Conservation (phyloP, 2,888 invertebrate species). For the Acleris cristana region DNA sequence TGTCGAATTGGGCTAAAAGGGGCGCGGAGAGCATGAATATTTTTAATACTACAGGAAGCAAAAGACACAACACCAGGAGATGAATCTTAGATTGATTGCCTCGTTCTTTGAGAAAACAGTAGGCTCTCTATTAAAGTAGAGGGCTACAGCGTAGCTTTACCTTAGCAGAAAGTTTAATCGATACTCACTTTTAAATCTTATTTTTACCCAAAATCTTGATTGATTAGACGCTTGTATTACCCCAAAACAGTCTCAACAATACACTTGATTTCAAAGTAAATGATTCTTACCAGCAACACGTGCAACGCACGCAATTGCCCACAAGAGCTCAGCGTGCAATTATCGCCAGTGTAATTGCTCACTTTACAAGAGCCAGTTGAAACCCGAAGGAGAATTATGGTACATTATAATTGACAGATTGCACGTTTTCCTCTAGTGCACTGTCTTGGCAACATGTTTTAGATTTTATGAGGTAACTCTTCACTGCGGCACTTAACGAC, state of each 20-base stretch:
- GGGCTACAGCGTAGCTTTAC: no score
- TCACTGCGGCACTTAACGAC: conserved; percentile 18
- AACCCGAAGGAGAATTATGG: conserved; percentile 27
- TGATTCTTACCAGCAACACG: not conserved
- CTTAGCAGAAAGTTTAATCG: no score
- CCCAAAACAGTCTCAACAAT: not conserved
- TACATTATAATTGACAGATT: conserved; percentile 32
- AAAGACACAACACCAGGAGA: no score
- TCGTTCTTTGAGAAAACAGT: no score
- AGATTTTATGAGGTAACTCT: conserved; percentile 32
- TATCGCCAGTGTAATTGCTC: conserved; percentile 44
- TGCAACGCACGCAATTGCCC: conserved; percentile 26
- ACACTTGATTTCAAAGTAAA: not conserved
- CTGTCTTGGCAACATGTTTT: conserved; percentile 30
- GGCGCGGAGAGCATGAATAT: no score
- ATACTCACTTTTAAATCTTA: no score
- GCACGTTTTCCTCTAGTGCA: conserved; percentile 30
- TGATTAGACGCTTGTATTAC: no score
- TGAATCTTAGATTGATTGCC: no score
- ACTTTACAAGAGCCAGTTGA: conserved; percentile 39
- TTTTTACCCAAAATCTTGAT: no score
- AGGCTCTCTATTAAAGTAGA: no score
- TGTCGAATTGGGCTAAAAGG: no score
- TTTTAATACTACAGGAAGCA: no score
- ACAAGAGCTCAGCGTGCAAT: conserved; percentile 36